Conservation (phyloP, 2,113 vertebrate genomes). For the Antennarius striatus region DNA sequence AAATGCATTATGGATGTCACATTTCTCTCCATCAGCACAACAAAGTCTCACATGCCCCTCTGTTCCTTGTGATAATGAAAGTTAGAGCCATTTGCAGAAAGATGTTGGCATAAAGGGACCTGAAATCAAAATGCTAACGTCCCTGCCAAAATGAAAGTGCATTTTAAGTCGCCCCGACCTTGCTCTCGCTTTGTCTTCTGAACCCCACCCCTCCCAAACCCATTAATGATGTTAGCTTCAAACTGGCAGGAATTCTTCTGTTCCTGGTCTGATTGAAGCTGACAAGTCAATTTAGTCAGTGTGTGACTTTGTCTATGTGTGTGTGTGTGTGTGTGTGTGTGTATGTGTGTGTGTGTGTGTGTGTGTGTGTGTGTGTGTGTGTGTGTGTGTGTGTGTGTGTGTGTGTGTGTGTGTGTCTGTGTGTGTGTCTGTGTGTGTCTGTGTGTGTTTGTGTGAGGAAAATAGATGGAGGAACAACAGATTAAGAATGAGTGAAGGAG, state of each 20-base stretch:
- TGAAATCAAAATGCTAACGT: constrained; percentile 61
- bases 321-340: constrained; percentile 20
- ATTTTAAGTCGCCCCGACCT: constrained; percentile 73
- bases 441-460: constrained; percentile 30
- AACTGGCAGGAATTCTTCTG: constrained; percentile 75
- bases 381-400: constrained; percentile 20
- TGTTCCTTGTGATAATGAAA: constrained; percentile 71
- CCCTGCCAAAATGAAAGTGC: constrained; percentile 73
- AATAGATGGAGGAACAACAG: constrained; percentile 23
- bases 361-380: constrained; percentile 20
- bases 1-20: constrained; percentile 80
- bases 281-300: constrained; percentile 79
- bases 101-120: constrained; percentile 48
- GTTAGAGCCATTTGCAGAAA: constrained; percentile 58
- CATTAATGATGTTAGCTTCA: constrained; percentile 75
- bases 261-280: constrained; percentile 76
- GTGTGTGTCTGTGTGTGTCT: constrained; percentile 13
- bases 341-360: constrained; percentile 29
- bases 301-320: constrained; percentile 30
- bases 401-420: constrained; percentile 29
- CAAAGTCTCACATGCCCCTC: constrained; percentile 66
- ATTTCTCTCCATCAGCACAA: constrained; percentile 75
- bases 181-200: constrained; percentile 72
- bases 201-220: constrained; percentile 62
- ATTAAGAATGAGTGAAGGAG: constrained; percentile 56